A percentile compares a stretch with the other conserved stretches of the same genome.
phyloP scores from a whole-genome alignment of 2,113 vertebrate genomes.

The Grus americana region DNA sequence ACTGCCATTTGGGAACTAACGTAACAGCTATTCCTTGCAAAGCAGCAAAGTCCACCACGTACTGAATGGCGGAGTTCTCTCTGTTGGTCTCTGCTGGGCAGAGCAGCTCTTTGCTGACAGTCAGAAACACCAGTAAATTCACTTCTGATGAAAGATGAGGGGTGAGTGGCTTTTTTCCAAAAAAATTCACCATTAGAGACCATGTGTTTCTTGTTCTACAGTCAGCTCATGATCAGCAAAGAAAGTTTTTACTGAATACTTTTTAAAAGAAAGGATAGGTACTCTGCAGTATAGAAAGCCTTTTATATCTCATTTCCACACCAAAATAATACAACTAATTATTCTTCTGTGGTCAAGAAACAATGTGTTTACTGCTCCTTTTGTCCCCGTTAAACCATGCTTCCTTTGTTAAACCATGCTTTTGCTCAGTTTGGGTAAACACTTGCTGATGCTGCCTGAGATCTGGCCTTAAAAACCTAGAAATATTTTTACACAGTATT shows the following conservation, averaged over 20 bases:
- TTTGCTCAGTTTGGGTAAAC: not conserved
- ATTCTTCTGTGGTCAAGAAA: not conserved
- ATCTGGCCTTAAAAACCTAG: accelerated
- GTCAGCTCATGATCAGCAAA: not conserved
- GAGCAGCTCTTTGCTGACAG: not conserved
- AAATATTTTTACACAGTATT: not conserved
- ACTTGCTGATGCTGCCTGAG: not conserved
- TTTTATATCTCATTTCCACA: not conserved
- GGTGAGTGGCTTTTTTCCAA: not conserved
- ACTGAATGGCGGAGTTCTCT: not conserved
- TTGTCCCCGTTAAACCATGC: not conserved
- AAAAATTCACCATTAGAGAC: not conserved
- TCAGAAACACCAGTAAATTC: not conserved
- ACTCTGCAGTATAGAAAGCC: not conserved
- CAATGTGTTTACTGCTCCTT: not conserved
- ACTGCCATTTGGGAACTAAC: not conserved
- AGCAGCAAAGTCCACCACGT: not conserved
- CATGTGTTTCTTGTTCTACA: not conserved
- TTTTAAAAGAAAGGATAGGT: not conserved
- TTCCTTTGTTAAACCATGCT: not conserved
- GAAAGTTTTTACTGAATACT: not conserved
- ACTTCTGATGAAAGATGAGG: not conserved
- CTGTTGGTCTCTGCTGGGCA: not conserved
- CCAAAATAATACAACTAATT: not conserved
- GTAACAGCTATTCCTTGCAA: not conserved